Evolutionary conservation across 2,888 invertebrate genomes (phyloP).

Genomic region (Ptilodon capucinus): DNA sequence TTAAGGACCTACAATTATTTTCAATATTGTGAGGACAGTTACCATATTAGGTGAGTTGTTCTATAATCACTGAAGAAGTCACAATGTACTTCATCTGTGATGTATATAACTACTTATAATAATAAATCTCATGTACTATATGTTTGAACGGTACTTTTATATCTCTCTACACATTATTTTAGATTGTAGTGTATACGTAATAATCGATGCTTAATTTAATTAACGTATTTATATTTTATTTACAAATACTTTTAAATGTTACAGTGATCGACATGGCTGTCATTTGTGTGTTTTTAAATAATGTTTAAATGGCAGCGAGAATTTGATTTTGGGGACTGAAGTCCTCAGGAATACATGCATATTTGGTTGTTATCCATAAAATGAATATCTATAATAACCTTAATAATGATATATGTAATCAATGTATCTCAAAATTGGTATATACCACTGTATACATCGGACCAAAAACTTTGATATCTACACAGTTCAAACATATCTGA

Average conservation of each 20-base stretch:
- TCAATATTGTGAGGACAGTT: conserved; percentile 20
- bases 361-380: background rate
- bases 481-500: conserved; percentile 71
- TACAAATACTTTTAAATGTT: background rate
- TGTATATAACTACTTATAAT: background rate
- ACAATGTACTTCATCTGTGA: too few relatives aligned
- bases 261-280: background rate
- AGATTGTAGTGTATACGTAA: background rate
- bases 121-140: background rate
- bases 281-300: background rate
- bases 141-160: background rate
- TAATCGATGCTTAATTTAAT: background rate
- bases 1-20: conserved; percentile 18
- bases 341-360: background rate
- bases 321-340: background rate
- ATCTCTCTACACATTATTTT: background rate
- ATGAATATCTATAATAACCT: background rate
- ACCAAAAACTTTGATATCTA: conserved; percentile 66
- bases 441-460: conserved; percentile 47
- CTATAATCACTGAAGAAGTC: conserved; percentile 1
- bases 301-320: background rate
- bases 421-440: conserved; percentile 22
- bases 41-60: conserved; percentile 28
- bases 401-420: background rate
- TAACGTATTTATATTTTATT: too few relatives aligned